A percentile compares a stretch with the other conserved stretches of the same genome.
These are phyloP conservation scores for Platalea minor DNA, from an alignment of 2,797 vertebrate species.

Conservation along the genomic window DNA sequence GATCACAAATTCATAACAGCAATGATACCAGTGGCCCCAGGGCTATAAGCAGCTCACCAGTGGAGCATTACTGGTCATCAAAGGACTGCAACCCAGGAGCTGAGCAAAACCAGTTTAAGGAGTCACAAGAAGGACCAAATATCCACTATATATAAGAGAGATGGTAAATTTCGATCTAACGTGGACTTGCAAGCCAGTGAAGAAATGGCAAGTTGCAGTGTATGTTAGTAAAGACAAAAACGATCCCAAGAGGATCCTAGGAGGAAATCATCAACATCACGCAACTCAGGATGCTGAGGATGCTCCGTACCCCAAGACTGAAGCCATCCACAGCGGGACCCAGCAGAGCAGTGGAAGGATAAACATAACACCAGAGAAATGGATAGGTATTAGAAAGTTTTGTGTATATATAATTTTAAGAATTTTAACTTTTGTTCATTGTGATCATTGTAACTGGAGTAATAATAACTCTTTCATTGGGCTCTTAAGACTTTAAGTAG, in stretches of 20 bases:
- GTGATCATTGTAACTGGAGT: background rate
- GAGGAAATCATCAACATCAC: background rate
- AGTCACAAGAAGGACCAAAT: background rate
- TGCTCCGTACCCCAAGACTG: background rate
- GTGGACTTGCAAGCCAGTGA: background rate
- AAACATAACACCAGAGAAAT: background rate
- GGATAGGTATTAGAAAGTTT: background rate
- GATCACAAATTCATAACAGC: background rate
- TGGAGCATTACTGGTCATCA: background rate
- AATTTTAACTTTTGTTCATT: background rate
- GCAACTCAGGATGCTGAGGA: background rate
- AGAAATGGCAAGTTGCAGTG: background rate
- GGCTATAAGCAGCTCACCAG: background rate
- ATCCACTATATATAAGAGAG: background rate
- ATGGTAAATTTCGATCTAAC: background rate
- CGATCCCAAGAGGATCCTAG: rapidly evolving
- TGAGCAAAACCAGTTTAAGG: background rate
- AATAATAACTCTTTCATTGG: background rate
- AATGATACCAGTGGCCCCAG: background rate
- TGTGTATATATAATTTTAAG: background rate
- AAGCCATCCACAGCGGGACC: background rate
- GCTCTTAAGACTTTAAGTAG: background rate
- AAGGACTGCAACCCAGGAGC: background rate
- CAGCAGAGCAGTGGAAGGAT: background rate
- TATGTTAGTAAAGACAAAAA: background rate